Evolutionary conservation across 2,113 vertebrate species (phyloP).

Genomic region (Psettodes erumei): DNA sequence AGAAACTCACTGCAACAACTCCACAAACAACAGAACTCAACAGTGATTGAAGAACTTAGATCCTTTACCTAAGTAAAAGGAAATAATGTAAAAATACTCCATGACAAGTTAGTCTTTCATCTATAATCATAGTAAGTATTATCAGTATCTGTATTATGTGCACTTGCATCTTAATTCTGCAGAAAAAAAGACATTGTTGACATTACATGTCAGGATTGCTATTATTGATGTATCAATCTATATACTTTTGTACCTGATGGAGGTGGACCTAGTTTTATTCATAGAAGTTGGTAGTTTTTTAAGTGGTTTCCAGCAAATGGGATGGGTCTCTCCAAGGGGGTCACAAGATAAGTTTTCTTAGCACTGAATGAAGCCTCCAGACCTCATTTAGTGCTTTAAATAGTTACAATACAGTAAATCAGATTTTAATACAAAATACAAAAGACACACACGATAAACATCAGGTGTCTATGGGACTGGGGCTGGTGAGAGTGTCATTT

Average conservation of each 20-base stretch:
- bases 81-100: neutral
- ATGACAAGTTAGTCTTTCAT: neutral
- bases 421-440: neutral
- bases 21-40: neutral
- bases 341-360: too few species aligned
- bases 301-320: neutral
- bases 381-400: too few species aligned
- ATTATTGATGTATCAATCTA: neutral
- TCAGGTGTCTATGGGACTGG: neutral
- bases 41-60: neutral
- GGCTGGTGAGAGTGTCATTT: neutral
- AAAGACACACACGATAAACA: neutral
- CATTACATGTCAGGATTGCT: neutral
- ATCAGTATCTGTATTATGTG: neutral
- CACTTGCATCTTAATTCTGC: neutral
- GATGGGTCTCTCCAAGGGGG: too few species aligned
- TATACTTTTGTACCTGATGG: neutral
- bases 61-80: neutral
- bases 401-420: neutral
- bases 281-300: too few species aligned
- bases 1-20: neutral
- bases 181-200: neutral
- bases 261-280: neutral
- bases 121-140: neutral
- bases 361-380: too few species aligned